These are phyloP conservation scores for Hypomesus transpacificus DNA, from an alignment of 2,113 vertebrate species.

Conservation along the genomic window DNA sequence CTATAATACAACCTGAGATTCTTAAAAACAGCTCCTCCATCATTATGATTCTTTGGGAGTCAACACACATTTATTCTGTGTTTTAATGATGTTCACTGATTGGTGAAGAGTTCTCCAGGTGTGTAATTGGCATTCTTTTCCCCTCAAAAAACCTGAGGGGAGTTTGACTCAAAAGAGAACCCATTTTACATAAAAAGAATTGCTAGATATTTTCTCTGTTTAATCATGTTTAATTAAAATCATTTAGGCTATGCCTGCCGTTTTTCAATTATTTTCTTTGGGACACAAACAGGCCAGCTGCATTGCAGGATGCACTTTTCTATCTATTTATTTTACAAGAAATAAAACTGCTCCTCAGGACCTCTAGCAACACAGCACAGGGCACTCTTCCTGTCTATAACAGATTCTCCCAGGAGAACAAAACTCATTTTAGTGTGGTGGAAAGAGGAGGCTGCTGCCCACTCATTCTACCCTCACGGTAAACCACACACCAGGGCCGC, in stretches of 20 bases:
- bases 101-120: slow-evolving; percentile 56
- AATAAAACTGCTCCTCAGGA: slow-evolving; percentile 54
- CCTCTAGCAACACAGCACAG: slow-evolving; percentile 12
- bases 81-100: slow-evolving; percentile 59
- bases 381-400: slow-evolving; percentile 70
- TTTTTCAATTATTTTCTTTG: slow-evolving; percentile 12
- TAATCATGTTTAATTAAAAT: slow-evolving; percentile 46
- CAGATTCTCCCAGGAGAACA: slow-evolving; percentile 75
- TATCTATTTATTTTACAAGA: slow-evolving; percentile 50
- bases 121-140: slow-evolving; percentile 63
- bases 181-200: slow-evolving; percentile 48
- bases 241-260: slow-evolving; percentile 8
- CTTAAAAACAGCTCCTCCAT: not conserved
- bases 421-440: slow-evolving; percentile 77
- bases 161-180: slow-evolving; percentile 55
- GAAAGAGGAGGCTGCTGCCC: slow-evolving; percentile 67
- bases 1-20: slow-evolving; percentile 21
- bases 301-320: slow-evolving; percentile 8
- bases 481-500: slow-evolving; percentile 44
- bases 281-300: slow-evolving; percentile 9
- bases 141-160: slow-evolving; percentile 39
- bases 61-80: slow-evolving; percentile 44
- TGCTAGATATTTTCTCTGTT: slow-evolving; percentile 31
- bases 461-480: slow-evolving; percentile 66
- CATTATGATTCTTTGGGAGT: slow-evolving; percentile 40